phyloP scores from a whole-genome alignment of 1,140 invertebrate genomes.

The Drosophila nannoptera region DNA sequence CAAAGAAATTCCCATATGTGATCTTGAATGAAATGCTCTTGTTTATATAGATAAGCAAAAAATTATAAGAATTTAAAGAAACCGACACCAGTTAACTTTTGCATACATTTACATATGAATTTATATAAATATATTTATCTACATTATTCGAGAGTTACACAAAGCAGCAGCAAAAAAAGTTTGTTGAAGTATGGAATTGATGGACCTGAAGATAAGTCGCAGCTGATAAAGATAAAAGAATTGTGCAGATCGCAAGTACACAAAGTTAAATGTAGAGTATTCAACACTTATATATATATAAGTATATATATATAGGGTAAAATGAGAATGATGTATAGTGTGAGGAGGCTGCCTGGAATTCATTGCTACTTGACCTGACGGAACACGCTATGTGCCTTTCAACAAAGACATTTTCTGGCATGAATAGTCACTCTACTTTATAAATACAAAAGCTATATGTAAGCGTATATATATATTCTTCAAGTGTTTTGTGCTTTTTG shows the following conservation, averaged over 20 bases:
- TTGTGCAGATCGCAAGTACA: too few relatives aligned
- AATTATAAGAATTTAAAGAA: too few relatives aligned
- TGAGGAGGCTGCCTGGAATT: not conserved
- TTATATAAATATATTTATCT: not conserved
- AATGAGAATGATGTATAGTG: not conserved
- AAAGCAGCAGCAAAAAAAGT: too few relatives aligned
- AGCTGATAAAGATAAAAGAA: not conserved
- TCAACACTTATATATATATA: not conserved
- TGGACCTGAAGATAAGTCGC: not conserved
- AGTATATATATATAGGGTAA: not conserved
- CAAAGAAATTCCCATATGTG: too few relatives aligned
- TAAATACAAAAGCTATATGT: constrained; percentile 3
- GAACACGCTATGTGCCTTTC: not conserved
- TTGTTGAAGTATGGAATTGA: not conserved
- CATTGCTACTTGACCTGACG: constrained; percentile 21
- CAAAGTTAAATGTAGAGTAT: too few relatives aligned
- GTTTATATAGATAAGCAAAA: too few relatives aligned
- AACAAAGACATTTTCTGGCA: constrained; percentile 4
- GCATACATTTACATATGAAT: not conserved
- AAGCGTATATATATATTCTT: constrained; percentile 6
- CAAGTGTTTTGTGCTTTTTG: constrained; percentile 4
- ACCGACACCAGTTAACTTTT: not conserved
- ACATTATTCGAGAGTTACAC: not conserved
- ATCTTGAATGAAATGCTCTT: too few relatives aligned
- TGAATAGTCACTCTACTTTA: not conserved